Base-by-base conservation (phyloP, 2,797 vertebrate species). In the Molossus molossus region DNA sequence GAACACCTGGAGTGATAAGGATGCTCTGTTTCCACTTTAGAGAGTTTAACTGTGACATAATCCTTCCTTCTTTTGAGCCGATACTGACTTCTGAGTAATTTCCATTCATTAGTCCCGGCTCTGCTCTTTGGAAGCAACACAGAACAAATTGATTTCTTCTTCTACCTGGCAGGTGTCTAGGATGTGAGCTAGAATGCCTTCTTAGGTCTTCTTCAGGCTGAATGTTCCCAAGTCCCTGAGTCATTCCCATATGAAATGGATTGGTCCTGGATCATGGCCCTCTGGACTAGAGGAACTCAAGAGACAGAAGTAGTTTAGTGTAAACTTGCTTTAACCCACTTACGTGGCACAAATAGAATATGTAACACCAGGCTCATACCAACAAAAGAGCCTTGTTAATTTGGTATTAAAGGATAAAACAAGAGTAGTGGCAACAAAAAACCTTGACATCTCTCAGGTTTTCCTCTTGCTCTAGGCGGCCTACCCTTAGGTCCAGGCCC, bases 251-350 rank as follows among this genome's bases (percentile, higher is more conserved):
- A n/a, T 15, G 75, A 75, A 84, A 83, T 80, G 79, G 33, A 14
- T 57, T 86, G 45, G 55, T 75, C 37, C 64, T 86, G 48, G 21
- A 62, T 83, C 64, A 50, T 55, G 69, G 58, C 18, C 23, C 23
- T 50, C 40, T 69, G 27, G 90, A 65, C 81, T 60, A 76, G 64
- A 87, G 60, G 57, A 95, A 84, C 29, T 75, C 33, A 48, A 53
- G 90, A 91, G 73, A 89, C 48, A 60, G 57, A 82, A 87, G 57
- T 83, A 40, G 11, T 90, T 85, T 45, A 84, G 80, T 27, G 86
- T 82, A 67, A 85, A 79, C 40, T 69, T 75, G 18, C 18, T 87
- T 87, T 79, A 57, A 45, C n/a, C n/a, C 50, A 57, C 29, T 45
- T 88, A 20, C 0, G 0, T 50, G 57, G 53, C 72, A 75, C 53